These are phyloP conservation scores for Dolichopus griseipennis DNA, from an alignment of 2,888 invertebrate genomes.

Conservation along the genomic window DNA sequence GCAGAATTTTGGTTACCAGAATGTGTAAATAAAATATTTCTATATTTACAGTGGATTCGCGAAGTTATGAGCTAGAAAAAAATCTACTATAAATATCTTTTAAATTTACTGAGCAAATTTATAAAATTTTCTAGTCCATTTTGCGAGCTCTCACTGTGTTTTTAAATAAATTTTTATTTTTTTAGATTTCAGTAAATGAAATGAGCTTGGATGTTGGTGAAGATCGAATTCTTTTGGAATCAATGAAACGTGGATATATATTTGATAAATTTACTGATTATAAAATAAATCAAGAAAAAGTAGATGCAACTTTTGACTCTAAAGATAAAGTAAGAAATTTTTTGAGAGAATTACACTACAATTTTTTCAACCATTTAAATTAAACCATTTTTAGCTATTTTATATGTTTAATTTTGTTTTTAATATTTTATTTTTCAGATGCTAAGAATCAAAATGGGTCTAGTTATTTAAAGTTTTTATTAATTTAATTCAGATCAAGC, in stretches of 20 bases:
- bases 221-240: slow-evolving; percentile 63
- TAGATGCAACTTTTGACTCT: slow-evolving; percentile 48
- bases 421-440: slow-evolving; percentile 28
- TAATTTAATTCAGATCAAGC: too few species aligned
- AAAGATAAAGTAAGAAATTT: slow-evolving; percentile 42
- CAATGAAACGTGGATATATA: slow-evolving; percentile 49
- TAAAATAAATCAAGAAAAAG: slow-evolving; percentile 51
- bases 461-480: neutral
- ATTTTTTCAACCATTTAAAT: neutral
- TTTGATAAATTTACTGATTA: slow-evolving; percentile 64
- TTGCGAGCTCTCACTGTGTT: neutral
- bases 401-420: too few species aligned
- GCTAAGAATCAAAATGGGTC: slow-evolving; percentile 37
- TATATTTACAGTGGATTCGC: too few species aligned
- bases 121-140: neutral
- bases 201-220: slow-evolving; percentile 62
- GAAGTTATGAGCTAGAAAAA: too few species aligned
- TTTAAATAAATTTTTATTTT: slow-evolving; percentile 17
- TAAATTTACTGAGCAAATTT: neutral
- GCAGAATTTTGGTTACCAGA: slow-evolving; percentile 42
- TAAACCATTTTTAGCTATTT: too few species aligned
- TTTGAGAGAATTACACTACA: too few species aligned
- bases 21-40: slow-evolving; percentile 31
- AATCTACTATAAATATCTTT: neutral
- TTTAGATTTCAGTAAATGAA: slow-evolving; percentile 53